phyloP scores from a whole-genome alignment of 2,888 invertebrate genomes.

The Hipparchia semele region DNA sequence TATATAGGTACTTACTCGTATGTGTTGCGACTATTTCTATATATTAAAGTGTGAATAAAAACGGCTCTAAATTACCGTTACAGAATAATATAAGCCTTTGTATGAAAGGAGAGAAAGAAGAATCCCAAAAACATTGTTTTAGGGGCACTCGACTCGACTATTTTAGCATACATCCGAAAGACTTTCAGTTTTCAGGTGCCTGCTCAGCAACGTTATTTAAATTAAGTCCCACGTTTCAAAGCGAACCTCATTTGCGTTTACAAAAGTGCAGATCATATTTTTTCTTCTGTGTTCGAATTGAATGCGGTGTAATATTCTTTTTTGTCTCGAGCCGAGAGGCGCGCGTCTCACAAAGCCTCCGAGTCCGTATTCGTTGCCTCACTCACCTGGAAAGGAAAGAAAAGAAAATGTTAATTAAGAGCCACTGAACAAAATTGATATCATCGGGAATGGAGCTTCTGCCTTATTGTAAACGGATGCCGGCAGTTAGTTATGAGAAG shows the following conservation, averaged over 20 bases:
- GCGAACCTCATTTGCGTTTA: slow-evolving; percentile 78
- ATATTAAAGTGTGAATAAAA: not conserved
- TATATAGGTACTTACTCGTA: not conserved
- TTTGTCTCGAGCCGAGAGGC: slow-evolving; percentile 63
- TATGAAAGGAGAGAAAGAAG: slow-evolving; percentile 15
- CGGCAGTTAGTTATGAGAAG: slow-evolving; percentile 55
- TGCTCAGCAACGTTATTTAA: slow-evolving; percentile 65
- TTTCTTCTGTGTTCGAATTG: slow-evolving; percentile 73
- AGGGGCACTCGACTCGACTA: slow-evolving; percentile 37
- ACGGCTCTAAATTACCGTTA: slow-evolving; percentile 11
- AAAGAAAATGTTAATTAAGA: slow-evolving; percentile 83
- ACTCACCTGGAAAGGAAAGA: slow-evolving; percentile 82
- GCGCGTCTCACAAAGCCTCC: slow-evolving; percentile 67
- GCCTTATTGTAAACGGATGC: slow-evolving; percentile 72
- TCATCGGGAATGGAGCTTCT: slow-evolving; percentile 68
- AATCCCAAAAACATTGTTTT: slow-evolving; percentile 37
- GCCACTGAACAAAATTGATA: slow-evolving; percentile 79
- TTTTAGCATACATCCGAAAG: slow-evolving; percentile 42
- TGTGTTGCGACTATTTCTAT: not conserved
- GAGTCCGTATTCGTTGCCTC: slow-evolving; percentile 72
- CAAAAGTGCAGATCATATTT: slow-evolving; percentile 80
- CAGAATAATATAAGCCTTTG: slow-evolving; percentile 18
- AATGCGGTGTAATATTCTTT: slow-evolving; percentile 78
- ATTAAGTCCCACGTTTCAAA: slow-evolving; percentile 72
- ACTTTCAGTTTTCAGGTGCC: slow-evolving; percentile 51